Conservation (phyloP, 2,113 vertebrate species). For the Campylomormyrus numenius region DNA sequence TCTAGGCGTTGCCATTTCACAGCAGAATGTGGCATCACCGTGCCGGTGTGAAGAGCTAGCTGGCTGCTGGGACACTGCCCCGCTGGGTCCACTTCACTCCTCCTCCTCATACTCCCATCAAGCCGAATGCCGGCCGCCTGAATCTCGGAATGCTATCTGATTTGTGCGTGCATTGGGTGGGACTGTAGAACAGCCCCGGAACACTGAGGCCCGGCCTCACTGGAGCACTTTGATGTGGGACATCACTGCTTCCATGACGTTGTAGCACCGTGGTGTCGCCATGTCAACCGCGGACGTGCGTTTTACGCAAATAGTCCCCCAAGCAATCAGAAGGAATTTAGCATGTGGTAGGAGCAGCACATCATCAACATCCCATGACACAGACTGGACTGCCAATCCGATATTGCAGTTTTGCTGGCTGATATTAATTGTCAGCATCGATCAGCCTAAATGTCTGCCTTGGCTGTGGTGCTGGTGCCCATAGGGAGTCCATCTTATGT, state of each 20-base stretch:
- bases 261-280: neutral
- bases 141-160: neutral
- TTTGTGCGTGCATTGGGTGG: neutral
- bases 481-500: neutral
- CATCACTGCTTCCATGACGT: neutral
- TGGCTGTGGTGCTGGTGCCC: neutral
- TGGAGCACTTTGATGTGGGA: neutral
- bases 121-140: neutral
- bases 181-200: neutral
- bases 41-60: neutral
- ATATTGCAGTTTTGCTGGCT: neutral
- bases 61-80: neutral
- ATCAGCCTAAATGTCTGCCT: neutral
- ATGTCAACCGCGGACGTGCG: neutral
- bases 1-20: constrained; percentile 40
- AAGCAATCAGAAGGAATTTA: neutral
- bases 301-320: neutral
- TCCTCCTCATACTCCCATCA: neutral
- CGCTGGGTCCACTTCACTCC: neutral
- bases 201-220: neutral
- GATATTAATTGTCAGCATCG: neutral
- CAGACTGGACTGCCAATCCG: neutral
- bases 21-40: constrained; percentile 31
- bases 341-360: neutral
- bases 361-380: neutral